phyloP scores from a whole-genome alignment of 2,797 vertebrate species.

The Acropternis orthonyx region DNA sequence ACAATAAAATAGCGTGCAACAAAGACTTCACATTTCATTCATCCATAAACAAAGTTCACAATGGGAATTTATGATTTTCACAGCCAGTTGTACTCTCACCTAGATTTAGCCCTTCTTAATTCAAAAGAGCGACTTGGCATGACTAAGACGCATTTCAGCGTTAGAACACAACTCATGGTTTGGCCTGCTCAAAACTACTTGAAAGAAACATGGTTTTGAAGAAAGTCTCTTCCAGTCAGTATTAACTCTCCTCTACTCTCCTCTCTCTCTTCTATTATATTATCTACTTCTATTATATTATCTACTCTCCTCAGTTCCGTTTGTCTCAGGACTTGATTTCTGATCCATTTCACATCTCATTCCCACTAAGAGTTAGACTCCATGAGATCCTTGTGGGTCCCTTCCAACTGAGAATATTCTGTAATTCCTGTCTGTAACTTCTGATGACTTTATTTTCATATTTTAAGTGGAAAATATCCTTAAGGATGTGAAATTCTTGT shows the following conservation, averaged over 20 bases:
- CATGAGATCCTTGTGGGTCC: not conserved
- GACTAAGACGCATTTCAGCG: not conserved
- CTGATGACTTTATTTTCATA: not conserved
- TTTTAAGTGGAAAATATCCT: not conserved
- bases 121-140: not conserved
- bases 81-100: not conserved
- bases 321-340: not conserved
- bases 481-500: not conserved
- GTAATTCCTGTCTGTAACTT: not conserved
- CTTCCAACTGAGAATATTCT: not conserved
- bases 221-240: not conserved
- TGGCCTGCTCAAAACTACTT: not conserved
- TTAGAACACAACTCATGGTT: not conserved
- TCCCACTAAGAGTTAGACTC: not conserved
- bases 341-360: not conserved
- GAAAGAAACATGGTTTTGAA: not conserved
- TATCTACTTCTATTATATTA: too few relatives aligned
- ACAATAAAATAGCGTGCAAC: not conserved
- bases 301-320: not conserved
- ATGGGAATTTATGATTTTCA: not conserved
- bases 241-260: not conserved
- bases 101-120: not conserved
- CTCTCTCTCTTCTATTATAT: too few relatives aligned
- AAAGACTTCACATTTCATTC: not conserved
- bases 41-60: not conserved